These are phyloP conservation scores for Poeciliopsis occidentalis DNA, from an alignment of 2,113 vertebrate species.

Conservation along the genomic window DNA sequence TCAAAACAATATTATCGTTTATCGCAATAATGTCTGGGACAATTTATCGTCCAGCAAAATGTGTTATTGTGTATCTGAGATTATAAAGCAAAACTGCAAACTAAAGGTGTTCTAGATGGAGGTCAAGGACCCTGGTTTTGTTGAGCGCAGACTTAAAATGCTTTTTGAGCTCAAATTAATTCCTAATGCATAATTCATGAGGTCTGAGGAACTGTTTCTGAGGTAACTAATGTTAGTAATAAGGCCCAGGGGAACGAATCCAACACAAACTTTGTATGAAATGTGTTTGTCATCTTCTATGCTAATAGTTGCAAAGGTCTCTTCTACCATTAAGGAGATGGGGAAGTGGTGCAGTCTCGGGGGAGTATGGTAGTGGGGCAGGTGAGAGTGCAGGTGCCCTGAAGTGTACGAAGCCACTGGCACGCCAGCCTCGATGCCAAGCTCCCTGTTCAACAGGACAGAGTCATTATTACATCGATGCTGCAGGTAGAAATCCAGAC, in stretches of 20 bases:
- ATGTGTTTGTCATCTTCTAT: slow-evolving; percentile 60
- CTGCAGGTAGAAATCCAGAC: slow-evolving; percentile 3
- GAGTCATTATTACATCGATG: neutral
- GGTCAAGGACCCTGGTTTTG: slow-evolving; percentile 49
- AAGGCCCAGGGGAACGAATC: slow-evolving; percentile 61
- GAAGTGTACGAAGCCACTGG: slow-evolving; percentile 92
- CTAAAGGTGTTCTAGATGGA: slow-evolving; percentile 10
- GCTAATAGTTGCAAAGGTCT: slow-evolving; percentile 56
- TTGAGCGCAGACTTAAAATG: slow-evolving; percentile 64
- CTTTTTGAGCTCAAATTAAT: slow-evolving; percentile 65
- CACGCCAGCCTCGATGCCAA: slow-evolving; percentile 96
- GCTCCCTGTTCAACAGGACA: slow-evolving; percentile 83
- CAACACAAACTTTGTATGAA: slow-evolving; percentile 52
- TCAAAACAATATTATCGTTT: no score
- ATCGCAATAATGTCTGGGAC: no score
- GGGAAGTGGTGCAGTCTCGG: slow-evolving; percentile 97
- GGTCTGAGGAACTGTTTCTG: slow-evolving; percentile 63
- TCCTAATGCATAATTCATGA: slow-evolving; percentile 74
- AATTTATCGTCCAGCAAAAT: no score
- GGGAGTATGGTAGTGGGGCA: slow-evolving; percentile 95
- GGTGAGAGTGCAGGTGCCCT: slow-evolving; percentile 93
- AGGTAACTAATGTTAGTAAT: slow-evolving; percentile 71
- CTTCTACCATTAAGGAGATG: slow-evolving; percentile 94
- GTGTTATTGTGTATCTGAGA: neutral
- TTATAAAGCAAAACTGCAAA: slow-evolving; percentile 10